phyloP scores from a whole-genome alignment of 2,888 invertebrate genomes.

The Oxystoma pomonae region DNA sequence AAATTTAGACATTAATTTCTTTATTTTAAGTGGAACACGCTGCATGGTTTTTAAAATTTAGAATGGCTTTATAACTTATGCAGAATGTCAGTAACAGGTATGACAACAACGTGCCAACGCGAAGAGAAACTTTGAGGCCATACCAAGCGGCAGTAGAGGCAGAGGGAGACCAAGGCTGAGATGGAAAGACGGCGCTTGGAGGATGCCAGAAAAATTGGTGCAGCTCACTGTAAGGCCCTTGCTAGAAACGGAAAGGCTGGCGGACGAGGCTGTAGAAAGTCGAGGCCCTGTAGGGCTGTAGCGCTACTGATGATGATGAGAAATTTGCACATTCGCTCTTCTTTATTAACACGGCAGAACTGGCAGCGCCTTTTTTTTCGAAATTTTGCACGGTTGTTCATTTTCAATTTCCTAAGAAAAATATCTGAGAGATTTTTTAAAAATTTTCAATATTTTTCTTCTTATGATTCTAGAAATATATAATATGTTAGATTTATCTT shows the following conservation, averaged over 20 bases:
- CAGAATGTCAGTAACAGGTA: not conserved
- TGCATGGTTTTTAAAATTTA: too few species aligned
- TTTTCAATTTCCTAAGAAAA: too few species aligned
- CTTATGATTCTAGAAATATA: too few species aligned
- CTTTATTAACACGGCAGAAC: too few species aligned
- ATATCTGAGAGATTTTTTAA: too few species aligned
- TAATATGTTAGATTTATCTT: too few species aligned
- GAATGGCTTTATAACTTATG: not conserved
- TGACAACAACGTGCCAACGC: not conserved
- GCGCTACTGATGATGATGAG: not conserved
- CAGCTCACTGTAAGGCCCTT: not conserved
- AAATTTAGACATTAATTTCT: too few species aligned
- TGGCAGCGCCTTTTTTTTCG: too few species aligned
- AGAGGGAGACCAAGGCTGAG: not conserved
- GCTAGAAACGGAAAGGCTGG: not conserved
- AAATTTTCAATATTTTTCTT: too few species aligned
- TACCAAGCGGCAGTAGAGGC: not conserved
- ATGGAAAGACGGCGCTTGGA: not conserved
- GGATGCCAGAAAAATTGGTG: slow-evolving; percentile 1
- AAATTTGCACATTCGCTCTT: too few species aligned
- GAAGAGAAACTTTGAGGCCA: slow-evolving; percentile 1
- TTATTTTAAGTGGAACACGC: too few species aligned
- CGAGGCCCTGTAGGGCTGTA: not conserved
- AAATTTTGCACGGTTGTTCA: too few species aligned
- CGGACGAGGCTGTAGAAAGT: not conserved